These are phyloP conservation scores for Calyptomena viridis DNA, from an alignment of 2,113 vertebrate species.

Conservation along the genomic window DNA sequence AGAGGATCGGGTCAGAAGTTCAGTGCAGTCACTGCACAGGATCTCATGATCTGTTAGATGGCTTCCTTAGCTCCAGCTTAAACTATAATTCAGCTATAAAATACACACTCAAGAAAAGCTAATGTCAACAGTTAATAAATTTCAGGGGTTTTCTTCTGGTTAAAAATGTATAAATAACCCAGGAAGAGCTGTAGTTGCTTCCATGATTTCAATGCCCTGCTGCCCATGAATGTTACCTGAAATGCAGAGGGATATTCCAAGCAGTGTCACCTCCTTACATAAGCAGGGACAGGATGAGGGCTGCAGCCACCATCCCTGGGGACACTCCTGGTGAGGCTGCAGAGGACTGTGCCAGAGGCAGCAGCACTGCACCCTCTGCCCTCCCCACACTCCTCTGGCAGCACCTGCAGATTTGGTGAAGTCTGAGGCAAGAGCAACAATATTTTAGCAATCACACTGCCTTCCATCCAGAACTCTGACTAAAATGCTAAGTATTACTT, in stretches of 20 bases:
- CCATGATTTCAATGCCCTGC: rapidly evolving
- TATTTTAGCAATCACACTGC: not conserved
- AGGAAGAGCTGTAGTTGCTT: not conserved
- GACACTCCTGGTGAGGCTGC: not conserved
- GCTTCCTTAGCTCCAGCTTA: rapidly evolving
- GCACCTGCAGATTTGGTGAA: not conserved
- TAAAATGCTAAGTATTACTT: not conserved
- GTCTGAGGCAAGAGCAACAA: not conserved
- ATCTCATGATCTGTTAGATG: rapidly evolving
- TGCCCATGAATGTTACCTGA: rapidly evolving
- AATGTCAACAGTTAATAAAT: not conserved
- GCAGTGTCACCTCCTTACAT: not conserved
- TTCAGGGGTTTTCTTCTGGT: rapidly evolving
- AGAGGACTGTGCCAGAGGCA: not conserved
- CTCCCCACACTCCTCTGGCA: not conserved
- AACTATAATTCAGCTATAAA: not conserved
- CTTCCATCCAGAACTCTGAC: not conserved
- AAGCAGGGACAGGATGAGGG: rapidly evolving
- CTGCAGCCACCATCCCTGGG: not conserved
- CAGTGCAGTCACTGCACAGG: rapidly evolving
- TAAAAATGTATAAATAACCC: not conserved
- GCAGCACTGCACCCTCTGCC: not conserved
- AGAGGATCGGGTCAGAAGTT: not conserved
- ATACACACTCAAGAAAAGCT: not conserved
- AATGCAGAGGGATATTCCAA: not conserved